Evolutionary conservation across 1,140 invertebrate genomes (phyloP).

Genomic region (Neotoxoptera formosana): DNA sequence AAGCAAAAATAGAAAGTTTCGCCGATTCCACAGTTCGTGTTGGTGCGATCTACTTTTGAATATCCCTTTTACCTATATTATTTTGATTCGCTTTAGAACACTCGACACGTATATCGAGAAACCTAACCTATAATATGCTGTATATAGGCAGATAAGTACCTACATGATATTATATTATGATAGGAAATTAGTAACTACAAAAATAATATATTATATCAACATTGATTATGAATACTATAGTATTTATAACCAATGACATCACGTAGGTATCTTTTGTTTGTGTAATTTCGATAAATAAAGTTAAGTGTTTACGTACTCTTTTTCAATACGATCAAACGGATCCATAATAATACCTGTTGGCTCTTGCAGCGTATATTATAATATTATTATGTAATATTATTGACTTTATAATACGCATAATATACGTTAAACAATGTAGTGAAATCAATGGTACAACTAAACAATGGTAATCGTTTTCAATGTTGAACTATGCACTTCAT

Average conservation of each 20-base stretch:
- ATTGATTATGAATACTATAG: too few species aligned
- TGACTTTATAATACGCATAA: neutral
- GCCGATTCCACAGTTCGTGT: neutral
- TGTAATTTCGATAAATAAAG: neutral
- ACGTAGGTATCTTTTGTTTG: neutral
- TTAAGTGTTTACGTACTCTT: neutral
- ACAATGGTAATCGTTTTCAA: neutral
- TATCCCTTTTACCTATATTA: neutral
- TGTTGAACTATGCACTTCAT: too few species aligned
- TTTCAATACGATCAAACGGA: neutral
- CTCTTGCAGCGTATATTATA: neutral
- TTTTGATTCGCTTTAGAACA: neutral
- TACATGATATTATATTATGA: too few species aligned
- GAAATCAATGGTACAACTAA: neutral
- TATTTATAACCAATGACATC: neutral
- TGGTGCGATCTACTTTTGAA: neutral
- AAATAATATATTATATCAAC: neutral
- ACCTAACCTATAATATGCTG: neutral
- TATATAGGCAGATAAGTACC: neutral
- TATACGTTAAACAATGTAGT: neutral
- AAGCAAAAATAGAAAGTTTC: neutral
- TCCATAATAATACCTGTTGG: neutral
- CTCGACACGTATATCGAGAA: neutral
- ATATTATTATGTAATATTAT: too few species aligned
- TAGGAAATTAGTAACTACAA: neutral